Conservation (phyloP, 1,140 invertebrate genomes). For the Ostrea denselamellosa region DNA sequence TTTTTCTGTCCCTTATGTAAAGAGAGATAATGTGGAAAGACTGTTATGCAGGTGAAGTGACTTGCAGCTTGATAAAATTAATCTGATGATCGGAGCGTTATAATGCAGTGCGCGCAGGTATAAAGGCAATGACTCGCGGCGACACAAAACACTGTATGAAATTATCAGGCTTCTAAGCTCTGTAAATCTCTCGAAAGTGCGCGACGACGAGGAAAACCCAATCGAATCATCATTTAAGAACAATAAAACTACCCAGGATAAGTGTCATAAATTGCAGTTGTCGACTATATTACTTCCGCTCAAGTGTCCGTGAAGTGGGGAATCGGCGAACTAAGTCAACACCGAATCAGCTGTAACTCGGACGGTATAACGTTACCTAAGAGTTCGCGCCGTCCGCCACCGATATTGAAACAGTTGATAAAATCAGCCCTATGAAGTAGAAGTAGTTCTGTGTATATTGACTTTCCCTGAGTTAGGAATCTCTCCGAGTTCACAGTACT, state of each 20-base stretch:
- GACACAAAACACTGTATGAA: neutral
- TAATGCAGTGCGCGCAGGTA: too few species aligned
- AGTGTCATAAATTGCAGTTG: neutral
- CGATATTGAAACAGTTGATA: neutral
- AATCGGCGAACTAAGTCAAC: neutral
- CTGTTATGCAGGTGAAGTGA: too few species aligned
- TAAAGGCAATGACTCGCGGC: too few species aligned
- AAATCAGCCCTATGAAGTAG: neutral
- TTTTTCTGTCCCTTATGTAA: too few species aligned
- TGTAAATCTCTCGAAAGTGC: neutral
- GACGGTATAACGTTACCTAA: neutral
- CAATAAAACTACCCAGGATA: neutral
- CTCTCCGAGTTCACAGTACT: neutral
- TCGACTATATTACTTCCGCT: neutral
- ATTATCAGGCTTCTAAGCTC: neutral
- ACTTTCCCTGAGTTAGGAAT: neutral
- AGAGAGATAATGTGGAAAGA: too few species aligned
- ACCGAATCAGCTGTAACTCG: neutral
- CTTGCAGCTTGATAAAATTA: too few species aligned
- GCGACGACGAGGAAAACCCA: neutral
- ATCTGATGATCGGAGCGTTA: too few species aligned
- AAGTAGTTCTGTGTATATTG: neutral
- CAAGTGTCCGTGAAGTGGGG: neutral
- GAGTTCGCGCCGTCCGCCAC: neutral
- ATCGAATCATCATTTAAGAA: constrained; percentile 6